Evolutionary conservation across 1,140 invertebrate genomes (phyloP).

Genomic region (Macrotrachela quadricornifera): DNA sequence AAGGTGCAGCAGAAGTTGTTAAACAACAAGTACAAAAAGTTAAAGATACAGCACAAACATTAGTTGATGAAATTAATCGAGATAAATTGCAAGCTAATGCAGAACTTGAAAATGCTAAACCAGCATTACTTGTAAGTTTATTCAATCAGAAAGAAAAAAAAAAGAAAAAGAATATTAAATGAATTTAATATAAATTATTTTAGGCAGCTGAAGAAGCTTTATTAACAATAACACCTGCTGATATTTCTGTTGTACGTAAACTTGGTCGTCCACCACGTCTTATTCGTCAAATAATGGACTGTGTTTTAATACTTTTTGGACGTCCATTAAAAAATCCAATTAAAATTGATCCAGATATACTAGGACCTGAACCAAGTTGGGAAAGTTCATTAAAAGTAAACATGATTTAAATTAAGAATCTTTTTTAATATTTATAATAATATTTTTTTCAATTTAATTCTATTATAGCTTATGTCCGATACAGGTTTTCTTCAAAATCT

Average conservation of each 20-base stretch:
- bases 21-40: conserved; percentile 73
- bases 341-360: conserved; percentile 49
- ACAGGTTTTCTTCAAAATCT: conserved; percentile 79
- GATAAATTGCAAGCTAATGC: conserved; percentile 73
- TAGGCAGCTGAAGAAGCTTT: conserved; percentile 80
- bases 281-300: conserved; percentile 95
- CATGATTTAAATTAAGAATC: not conserved
- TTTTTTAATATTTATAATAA: not conserved
- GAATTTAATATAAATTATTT: no score
- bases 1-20: conserved; percentile 63
- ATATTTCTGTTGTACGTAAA: conserved; percentile 84
- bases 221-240: conserved; percentile 84
- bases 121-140: not conserved
- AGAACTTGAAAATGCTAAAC: conserved; percentile 39
- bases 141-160: conserved; percentile 46
- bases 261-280: conserved; percentile 76
- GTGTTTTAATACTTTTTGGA: conserved; percentile 75
- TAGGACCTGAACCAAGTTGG: conserved; percentile 77
- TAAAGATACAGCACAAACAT: conserved; percentile 61
- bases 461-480: conserved; percentile 64
- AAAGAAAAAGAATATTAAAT: no score
- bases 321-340: conserved; percentile 51
- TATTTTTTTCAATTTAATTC: not conserved
- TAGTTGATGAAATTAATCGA: conserved; percentile 66
- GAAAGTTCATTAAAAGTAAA: conserved; percentile 68